phyloP scores from a whole-genome alignment of 2,113 vertebrate genomes.

The Pelmatolapia mariae region DNA sequence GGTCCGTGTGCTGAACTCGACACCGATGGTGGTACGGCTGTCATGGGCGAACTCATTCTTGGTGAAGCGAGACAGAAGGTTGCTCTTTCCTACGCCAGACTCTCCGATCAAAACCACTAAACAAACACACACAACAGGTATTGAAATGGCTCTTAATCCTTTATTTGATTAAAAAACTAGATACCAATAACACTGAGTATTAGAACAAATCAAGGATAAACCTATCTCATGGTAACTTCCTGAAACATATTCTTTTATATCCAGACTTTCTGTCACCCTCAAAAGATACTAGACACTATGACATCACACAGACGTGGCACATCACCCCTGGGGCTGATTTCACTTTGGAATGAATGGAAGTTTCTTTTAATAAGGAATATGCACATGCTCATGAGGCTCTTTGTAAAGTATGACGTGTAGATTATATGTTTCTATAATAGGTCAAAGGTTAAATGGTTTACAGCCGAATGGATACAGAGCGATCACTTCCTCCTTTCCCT shows the following conservation, averaged over 20 bases:
- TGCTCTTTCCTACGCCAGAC: conserved; percentile 77
- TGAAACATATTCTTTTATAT: background rate
- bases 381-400: background rate
- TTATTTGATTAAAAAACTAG: background rate
- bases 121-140: background rate
- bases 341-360: conserved; percentile 23
- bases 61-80: conserved; percentile 83
- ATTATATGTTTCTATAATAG: background rate
- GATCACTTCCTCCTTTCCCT: conserved; percentile 37
- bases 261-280: background rate
- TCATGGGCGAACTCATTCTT: conserved; percentile 94
- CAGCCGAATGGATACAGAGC: background rate
- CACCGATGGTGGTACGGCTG: conserved; percentile 93
- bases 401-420: background rate
- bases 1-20: conserved; percentile 93
- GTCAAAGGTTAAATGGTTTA: conserved; percentile 34
- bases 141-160: background rate
- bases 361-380: background rate
- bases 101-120: conserved; percentile 90
- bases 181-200: background rate
- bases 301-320: conserved; percentile 17
- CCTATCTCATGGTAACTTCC: background rate
- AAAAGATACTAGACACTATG: background rate
- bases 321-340: background rate
- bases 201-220: background rate